Percentiles rank a stretch among this genome's conserved stretches.
These are phyloP conservation scores for Grammomys dolichurus DNA, from an alignment of 2,113 vertebrate species.

Conservation along the genomic window DNA sequence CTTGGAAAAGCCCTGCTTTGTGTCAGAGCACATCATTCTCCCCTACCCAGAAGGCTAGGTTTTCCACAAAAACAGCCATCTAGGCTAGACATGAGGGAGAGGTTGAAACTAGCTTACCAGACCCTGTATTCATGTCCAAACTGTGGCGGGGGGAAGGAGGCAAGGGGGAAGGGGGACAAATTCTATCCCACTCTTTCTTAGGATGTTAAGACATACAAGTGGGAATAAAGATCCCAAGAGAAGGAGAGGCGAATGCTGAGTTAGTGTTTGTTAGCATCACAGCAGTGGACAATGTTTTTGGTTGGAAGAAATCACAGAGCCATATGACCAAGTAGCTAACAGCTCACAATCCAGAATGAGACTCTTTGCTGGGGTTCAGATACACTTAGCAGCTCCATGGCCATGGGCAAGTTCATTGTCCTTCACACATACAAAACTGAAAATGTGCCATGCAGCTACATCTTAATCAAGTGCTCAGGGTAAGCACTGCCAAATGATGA, in stretches of 20 bases:
- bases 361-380: background rate
- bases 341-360: background rate
- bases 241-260: background rate
- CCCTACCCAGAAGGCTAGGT: background rate
- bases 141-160: too few relatives aligned
- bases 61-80: background rate
- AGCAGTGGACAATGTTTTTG: background rate
- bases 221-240: background rate
- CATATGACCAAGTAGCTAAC: background rate
- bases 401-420: background rate
- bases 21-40: background rate
- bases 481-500: background rate
- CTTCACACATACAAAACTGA: background rate
- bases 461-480: background rate
- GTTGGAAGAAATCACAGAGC: background rate
- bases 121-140: background rate
- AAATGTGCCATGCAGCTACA: background rate
- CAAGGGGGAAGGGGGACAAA: background rate
- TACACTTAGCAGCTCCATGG: background rate
- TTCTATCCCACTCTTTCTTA: background rate
- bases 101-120: background rate
- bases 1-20: slow-evolving; percentile 25
- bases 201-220: background rate
- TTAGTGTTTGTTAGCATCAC: background rate
- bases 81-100: background rate